Evolutionary conservation across 1,140 invertebrate genomes (phyloP), one percentile per base, ranked within the genome.

Genomic region (Aphelenchoides besseyi): DNA sequence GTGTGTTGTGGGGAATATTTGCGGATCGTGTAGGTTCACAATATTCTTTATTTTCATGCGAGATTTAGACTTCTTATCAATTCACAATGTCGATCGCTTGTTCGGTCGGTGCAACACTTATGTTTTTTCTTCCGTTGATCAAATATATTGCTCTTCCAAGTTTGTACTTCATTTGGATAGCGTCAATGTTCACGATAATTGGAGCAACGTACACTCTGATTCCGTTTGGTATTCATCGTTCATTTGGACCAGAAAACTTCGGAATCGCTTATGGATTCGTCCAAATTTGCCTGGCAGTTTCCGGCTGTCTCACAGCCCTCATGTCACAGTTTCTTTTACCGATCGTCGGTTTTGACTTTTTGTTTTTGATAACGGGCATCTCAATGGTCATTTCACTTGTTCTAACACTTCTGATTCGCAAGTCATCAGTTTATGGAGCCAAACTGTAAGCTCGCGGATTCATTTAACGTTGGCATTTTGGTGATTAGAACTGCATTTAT

Each of bases 1-100:
- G 79, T 54, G 59, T 80, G 32, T 63, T 74, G 26, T 80, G 79
- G 79, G 79, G 79, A 16, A 54, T 55, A 26, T 18, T 79, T 37
- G 71, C 77, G 3, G 79, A 80, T 59, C 70, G 57, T 33, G 71
- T 78, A 77, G 55, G 3, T 28, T 12, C 35, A 23, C 5, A 74
- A 72, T 0, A 74, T 74, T 26, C 18, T 70, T 57, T 8, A 57
- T 16, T 74, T 16, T 0, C 36, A 33, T 69, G 26, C 1, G 3
- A 2, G 3, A 37, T 68, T 57, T 37, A 77, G 78, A 71, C 76
- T 28, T 80, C 78, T 30, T 78, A 78, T 52, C 71, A 68, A 63
- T 3, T 64, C 18, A 52, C 76, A 52, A 78, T 78, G 76, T 55
- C 18, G 2, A 67, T 81, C 18, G 76, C 74, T 3, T 78, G 76